These are phyloP conservation scores for Axinella damicornis DNA, from an alignment of 37 sponge, comb jelly and placozoan species.

Conservation along the genomic window DNA sequence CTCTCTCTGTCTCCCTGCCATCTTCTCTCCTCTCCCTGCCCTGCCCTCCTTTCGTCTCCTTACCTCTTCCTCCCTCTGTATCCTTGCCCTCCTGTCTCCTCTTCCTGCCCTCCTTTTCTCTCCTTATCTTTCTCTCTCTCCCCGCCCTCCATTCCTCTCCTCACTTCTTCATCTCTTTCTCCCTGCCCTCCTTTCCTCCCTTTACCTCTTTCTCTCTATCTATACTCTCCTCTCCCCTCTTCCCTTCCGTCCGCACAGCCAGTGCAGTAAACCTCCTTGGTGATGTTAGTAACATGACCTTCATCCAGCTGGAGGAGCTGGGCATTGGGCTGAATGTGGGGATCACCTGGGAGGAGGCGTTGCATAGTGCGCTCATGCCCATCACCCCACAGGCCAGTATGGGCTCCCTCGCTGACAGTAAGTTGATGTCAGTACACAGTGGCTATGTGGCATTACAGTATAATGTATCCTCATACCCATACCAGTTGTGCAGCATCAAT, in stretches of 20 bases:
- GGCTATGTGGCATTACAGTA: too few species aligned
- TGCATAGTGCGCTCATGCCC: constrained; percentile 91
- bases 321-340: constrained; percentile 84
- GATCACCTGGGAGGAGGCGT: constrained; percentile 85
- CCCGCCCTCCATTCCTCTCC: background rate
- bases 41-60: too few species aligned
- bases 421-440: constrained; percentile 6
- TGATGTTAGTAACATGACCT: constrained; percentile 42
- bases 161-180: background rate
- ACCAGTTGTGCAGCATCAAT: too few species aligned
- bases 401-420: constrained; percentile 80
- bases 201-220: too few species aligned
- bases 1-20: too few species aligned
- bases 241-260: background rate
- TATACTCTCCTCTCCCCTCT: too few species aligned
- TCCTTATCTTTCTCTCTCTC: background rate
- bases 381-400: constrained; percentile 84
- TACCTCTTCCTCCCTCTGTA: too few species aligned
- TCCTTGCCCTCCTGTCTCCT: background rate
- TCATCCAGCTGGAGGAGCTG: constrained; percentile 70
- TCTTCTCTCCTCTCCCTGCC: too few species aligned
- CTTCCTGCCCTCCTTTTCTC: background rate
- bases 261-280: constrained; percentile 44
- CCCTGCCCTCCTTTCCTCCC: too few species aligned
- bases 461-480: too few species aligned